Evolutionary conservation across 1,140 invertebrate genomes (phyloP).

Genomic region (Atta cephalotes): DNA sequence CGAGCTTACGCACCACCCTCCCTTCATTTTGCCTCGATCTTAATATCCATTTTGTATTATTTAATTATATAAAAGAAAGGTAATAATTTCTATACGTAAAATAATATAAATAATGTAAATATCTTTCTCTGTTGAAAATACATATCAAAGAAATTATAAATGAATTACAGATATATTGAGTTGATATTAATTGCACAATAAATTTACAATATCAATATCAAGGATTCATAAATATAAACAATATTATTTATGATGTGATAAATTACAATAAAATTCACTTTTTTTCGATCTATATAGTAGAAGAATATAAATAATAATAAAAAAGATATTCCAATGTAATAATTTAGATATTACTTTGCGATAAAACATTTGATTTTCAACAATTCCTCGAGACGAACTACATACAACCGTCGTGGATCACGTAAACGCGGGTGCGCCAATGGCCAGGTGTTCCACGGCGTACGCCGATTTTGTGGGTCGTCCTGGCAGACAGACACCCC

Average conservation of each 20-base stretch:
- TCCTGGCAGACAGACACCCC: constrained; percentile 75
- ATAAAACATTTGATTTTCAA: constrained; percentile 58
- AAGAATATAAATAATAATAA: not conserved
- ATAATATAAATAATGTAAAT: constrained; percentile 13
- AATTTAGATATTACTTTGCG: constrained; percentile 14
- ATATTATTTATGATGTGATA: not conserved
- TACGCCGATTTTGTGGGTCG: constrained; percentile 77
- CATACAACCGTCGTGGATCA: constrained; percentile 67
- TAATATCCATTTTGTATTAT: constrained; percentile 16
- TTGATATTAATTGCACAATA: not conserved
- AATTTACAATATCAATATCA: not conserved
- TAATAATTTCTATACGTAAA: not conserved
- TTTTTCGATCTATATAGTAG: not conserved
- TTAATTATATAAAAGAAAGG: not conserved
- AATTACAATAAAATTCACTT: not conserved
- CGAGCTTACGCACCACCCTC: constrained; percentile 50
- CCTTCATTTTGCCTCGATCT: constrained; percentile 1
- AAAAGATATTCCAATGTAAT: not conserved
- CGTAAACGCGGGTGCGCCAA: constrained; percentile 53
- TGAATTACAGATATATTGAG: not conserved
- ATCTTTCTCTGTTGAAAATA: not conserved
- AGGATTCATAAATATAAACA: constrained; percentile 7
- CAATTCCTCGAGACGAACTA: constrained; percentile 41
- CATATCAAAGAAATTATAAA: not conserved
- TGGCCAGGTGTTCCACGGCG: constrained; percentile 73